phyloP scores from a whole-genome alignment of 2,888 invertebrate species.

The Nycteola revayana region DNA sequence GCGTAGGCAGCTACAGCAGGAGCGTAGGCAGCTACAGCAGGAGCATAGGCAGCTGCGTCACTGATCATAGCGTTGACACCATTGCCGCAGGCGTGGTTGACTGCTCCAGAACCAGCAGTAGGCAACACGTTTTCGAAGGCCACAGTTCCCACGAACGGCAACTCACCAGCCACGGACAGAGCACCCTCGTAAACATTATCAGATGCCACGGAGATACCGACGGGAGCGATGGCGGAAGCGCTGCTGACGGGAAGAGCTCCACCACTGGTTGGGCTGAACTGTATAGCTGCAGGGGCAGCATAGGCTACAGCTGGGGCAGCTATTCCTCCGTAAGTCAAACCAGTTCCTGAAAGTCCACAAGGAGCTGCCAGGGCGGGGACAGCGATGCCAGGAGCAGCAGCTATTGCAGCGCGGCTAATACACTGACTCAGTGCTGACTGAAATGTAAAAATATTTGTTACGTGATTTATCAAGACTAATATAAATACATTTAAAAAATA shows the following conservation, averaged over 20 bases:
- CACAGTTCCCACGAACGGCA: conserved; percentile 18
- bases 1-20: too few relatives aligned
- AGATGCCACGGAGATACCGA: conserved; percentile 21
- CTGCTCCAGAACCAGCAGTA: conserved; percentile 14
- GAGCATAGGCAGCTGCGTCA: conserved; percentile 6
- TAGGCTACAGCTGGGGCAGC: neutral
- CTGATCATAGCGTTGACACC: conserved; percentile 19
- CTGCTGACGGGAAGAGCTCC: conserved; percentile 15
- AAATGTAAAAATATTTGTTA: conserved; percentile 1
- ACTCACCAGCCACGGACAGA: conserved; percentile 17
- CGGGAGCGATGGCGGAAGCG: conserved; percentile 15
- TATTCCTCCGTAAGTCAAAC: neutral
- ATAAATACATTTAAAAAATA: neutral
- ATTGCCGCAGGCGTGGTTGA: conserved; percentile 17
- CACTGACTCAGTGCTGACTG: conserved; percentile 13
- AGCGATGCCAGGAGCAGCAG: neutral
- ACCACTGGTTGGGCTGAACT: conserved; percentile 19
- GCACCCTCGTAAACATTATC: conserved; percentile 26
- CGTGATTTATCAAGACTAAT: neutral
- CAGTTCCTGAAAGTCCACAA: conserved; percentile 1
- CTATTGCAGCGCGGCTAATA: conserved; percentile 1
- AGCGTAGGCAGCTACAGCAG: too few relatives aligned
- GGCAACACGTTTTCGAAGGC: conserved; percentile 14
- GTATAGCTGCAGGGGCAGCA: neutral
- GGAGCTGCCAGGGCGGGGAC: conserved; percentile 5